These are phyloP conservation scores for Andrena cerasifolii DNA, from an alignment of 1,140 invertebrate genomes.

Conservation along the genomic window DNA sequence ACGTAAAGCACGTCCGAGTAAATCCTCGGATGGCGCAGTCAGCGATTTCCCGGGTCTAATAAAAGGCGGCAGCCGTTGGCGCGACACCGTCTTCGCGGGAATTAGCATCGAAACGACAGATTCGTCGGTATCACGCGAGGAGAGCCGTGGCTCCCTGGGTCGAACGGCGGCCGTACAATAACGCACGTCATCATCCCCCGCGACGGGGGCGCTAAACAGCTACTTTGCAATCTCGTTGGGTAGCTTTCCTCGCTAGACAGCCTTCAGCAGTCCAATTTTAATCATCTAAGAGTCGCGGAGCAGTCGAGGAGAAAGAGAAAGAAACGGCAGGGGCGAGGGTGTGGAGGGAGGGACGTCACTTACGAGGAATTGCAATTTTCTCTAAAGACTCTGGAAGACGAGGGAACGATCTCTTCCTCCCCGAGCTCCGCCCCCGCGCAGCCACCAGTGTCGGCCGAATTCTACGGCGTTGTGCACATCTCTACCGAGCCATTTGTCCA, in stretches of 20 bases:
- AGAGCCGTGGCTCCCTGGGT: neutral
- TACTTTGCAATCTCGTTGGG: slow-evolving; percentile 34
- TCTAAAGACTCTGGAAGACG: slow-evolving; percentile 38
- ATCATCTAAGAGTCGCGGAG: slow-evolving; percentile 50
- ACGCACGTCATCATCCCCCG: neutral
- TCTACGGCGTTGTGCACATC: slow-evolving; percentile 35
- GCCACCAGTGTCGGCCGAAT: slow-evolving; percentile 17
- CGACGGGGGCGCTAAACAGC: slow-evolving; percentile 27
- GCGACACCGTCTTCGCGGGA: neutral
- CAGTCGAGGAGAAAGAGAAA: neutral
- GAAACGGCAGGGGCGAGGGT: neutral
- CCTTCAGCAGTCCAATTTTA: slow-evolving; percentile 35
- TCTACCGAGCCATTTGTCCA: slow-evolving; percentile 34
- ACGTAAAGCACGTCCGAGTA: neutral
- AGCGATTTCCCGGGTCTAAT: slow-evolving; percentile 2
- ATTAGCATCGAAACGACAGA: slow-evolving; percentile 15
- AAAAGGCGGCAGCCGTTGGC: neutral
- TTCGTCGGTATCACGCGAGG: neutral
- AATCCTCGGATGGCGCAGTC: neutral
- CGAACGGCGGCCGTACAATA: neutral
- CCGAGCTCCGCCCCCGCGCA: no score
- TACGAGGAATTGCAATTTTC: slow-evolving; percentile 61
- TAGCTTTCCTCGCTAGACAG: neutral
- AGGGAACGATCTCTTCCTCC: neutral
- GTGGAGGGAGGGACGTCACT: slow-evolving; percentile 27